These are phyloP conservation scores for Heliconius congener DNA, from an alignment of 1,140 invertebrate species.

Conservation along the genomic window DNA sequence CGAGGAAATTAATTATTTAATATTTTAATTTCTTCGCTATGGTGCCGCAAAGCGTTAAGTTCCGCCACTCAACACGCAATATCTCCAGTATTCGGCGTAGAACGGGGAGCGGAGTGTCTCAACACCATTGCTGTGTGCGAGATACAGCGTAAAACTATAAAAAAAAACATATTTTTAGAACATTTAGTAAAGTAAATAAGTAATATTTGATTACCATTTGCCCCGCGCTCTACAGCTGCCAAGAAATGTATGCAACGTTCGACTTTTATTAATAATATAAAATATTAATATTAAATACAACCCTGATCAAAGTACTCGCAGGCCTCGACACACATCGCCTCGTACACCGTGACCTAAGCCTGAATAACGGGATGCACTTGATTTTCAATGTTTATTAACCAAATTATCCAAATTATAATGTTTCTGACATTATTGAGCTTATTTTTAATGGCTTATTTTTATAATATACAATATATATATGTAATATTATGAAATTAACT, in stretches of 20 bases:
- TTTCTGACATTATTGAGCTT: slow-evolving; percentile 6
- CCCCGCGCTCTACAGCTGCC: not conserved
- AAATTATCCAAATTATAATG: slow-evolving; percentile 24
- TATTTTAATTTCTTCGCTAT: too few species aligned
- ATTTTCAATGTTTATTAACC: slow-evolving; percentile 49
- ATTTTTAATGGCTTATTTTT: not conserved
- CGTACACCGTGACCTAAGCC: slow-evolving; percentile 57
- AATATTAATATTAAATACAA: slow-evolving; percentile 17
- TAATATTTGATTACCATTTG: too few species aligned
- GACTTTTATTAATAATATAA: slow-evolving; percentile 2
- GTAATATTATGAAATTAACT: not conserved
- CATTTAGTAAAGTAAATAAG: not conserved
- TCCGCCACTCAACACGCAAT: not conserved
- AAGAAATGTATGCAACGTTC: not conserved
- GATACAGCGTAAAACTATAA: not conserved
- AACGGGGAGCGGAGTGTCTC: not conserved
- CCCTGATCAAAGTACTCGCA: slow-evolving; percentile 31
- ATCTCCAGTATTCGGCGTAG: not conserved
- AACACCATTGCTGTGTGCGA: not conserved
- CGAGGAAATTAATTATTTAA: too few species aligned
- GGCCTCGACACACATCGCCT: slow-evolving; percentile 58
- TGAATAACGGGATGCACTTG: slow-evolving; percentile 64
- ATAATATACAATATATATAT: not conserved
- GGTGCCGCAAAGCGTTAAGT: too few species aligned
- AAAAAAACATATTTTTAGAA: not conserved